Conservation (phyloP, 2,888 invertebrate genomes). For the Anthrax anthrax region DNA sequence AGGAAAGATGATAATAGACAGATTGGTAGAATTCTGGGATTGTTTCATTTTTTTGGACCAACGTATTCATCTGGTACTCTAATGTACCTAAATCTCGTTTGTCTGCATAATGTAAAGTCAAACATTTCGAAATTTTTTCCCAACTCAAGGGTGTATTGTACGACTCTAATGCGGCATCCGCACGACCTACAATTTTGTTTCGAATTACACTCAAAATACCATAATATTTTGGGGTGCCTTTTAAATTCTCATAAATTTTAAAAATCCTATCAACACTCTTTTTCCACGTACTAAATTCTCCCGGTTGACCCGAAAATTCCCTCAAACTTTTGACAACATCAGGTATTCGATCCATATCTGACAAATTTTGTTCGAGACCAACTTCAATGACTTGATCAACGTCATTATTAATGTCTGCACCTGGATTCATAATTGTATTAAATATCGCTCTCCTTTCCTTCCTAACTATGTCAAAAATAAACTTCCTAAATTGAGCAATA, state of each 20-base stretch:
- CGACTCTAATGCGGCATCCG: too few species aligned
- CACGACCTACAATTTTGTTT: too few species aligned
- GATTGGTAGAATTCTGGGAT: slow-evolving; percentile 9
- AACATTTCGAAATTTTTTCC: slow-evolving; percentile 3
- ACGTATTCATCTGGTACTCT: slow-evolving; percentile 10
- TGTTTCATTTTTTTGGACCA: slow-evolving; percentile 5
- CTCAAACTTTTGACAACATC: too few species aligned
- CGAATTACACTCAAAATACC: too few species aligned
- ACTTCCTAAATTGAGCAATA: too few species aligned
- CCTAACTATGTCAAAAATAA: too few species aligned
- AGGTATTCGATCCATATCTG: too few species aligned
- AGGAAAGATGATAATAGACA: slow-evolving; percentile 7
- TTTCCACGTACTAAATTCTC: slow-evolving; percentile 7
- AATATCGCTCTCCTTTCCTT: too few species aligned
- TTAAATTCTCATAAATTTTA: too few species aligned
- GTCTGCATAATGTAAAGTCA: slow-evolving; percentile 7
- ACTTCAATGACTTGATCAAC: slow-evolving; percentile 1
- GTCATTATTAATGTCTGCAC: background rate
- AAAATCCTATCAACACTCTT: slow-evolving; percentile 8
- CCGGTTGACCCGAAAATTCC: too few species aligned
- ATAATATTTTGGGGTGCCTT: too few species aligned
- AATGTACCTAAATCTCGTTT: slow-evolving; percentile 8
- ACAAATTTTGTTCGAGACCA: background rate
- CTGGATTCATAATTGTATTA: background rate
- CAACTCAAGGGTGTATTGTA: slow-evolving; percentile 7